Conservation (phyloP, 53 echinoderm and acorn worm species). For the Holothuria leucospilota region DNA sequence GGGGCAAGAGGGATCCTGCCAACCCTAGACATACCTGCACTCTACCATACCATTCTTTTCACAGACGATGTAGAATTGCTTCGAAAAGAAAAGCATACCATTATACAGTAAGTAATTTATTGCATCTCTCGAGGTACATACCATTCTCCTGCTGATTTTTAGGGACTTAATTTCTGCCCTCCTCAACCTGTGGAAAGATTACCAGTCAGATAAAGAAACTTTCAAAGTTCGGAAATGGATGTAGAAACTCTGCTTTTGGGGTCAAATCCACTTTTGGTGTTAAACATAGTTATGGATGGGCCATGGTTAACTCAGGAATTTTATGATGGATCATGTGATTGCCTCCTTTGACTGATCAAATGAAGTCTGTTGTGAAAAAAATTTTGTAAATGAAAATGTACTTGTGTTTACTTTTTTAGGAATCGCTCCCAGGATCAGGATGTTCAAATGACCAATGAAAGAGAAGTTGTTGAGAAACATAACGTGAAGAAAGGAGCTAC, state of each 20-base stretch:
- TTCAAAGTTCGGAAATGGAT: no score
- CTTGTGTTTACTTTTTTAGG: constrained; percentile 31
- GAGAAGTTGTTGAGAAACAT: constrained; percentile 83
- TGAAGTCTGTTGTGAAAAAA: no score
- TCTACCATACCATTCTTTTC: constrained; percentile 96
- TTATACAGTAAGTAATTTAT: constrained; percentile 76
- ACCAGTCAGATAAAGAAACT: no score
- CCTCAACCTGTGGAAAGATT: no score
- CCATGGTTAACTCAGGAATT: no score
- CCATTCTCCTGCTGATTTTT: not conserved
- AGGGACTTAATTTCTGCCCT: no score
- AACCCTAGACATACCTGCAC: constrained; percentile 79
- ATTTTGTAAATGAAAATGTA: no score
- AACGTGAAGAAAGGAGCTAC: constrained; percentile 71
- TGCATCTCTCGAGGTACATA: not conserved
- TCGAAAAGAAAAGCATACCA: constrained; percentile 86
- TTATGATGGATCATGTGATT: no score
- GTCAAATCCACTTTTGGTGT: no score
- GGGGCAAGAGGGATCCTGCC: constrained; percentile 94
- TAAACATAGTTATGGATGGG: no score
- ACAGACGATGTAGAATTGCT: constrained; percentile 86
- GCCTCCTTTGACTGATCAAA: no score
- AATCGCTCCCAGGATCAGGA: constrained; percentile 94
- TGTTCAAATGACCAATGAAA: constrained; percentile 97
- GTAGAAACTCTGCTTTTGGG: no score